Percentiles rank a stretch among this genome's conserved stretches.
Conservation (phyloP, 2,888 invertebrate species). For the Phragmatobia fuliginosa region DNA sequence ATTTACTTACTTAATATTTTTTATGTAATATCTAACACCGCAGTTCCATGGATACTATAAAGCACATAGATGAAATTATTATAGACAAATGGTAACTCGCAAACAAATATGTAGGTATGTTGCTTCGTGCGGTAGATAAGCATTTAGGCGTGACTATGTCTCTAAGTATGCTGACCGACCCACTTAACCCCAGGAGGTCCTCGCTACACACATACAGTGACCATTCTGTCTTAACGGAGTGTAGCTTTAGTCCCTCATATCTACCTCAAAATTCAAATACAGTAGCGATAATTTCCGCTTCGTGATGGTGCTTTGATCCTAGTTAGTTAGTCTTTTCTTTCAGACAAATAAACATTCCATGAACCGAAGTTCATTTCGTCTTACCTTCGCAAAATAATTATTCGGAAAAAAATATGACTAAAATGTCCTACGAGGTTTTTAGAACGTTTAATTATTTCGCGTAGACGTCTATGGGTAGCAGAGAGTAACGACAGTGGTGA, state of each 20-base stretch:
- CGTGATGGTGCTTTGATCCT: background rate
- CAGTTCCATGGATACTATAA: background rate
- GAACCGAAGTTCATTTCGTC: background rate
- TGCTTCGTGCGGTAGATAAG: background rate
- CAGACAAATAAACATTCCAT: background rate
- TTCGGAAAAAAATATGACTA: background rate
- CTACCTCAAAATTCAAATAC: too few species aligned
- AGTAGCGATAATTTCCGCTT: background rate
- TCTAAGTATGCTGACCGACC: background rate
- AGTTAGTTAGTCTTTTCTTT: background rate
- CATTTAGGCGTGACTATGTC: background rate
- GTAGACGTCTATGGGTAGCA: background rate
- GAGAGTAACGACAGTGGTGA: too few species aligned
- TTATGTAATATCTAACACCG: too few species aligned
- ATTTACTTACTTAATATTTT: too few species aligned
- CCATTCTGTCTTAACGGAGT: background rate
- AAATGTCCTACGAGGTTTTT: background rate
- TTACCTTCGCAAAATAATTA: background rate
- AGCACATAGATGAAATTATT: background rate
- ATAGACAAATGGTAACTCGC: background rate
- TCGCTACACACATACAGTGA: background rate
- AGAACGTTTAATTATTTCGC: background rate
- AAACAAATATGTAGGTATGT: background rate
- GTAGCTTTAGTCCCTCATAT: background rate
- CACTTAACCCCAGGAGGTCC: background rate